Base-by-base conservation (phyloP, 2,888 invertebrate genomes). In the Drosophila borborema region DNA sequence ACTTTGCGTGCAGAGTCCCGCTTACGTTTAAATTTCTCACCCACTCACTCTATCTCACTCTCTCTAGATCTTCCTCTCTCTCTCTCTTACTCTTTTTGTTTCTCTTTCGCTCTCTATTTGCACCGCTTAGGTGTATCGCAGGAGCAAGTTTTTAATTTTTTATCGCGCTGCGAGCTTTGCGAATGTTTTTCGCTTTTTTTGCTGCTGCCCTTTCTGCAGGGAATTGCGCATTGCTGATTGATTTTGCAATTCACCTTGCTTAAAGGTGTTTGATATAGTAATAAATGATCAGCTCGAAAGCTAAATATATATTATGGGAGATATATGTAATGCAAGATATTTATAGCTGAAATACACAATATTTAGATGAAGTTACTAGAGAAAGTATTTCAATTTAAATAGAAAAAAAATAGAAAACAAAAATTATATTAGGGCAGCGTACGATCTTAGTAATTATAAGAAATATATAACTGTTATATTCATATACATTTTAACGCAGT, bases 81-180 rank as follows among this genome's bases (percentile, higher is more conserved):
- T 16, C 46, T 2, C n/a, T 46, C 43, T 34, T 18, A 18, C 36
- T 43, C 2, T 14, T 7, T 16, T 36, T 14, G 18, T 45, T 10
- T n/a, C 23, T 54, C 23, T 38, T 14, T 23, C 55, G 28, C 28
- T 49, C 64, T 73, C 56, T 46, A 28, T 45, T 51, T 61, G 71
- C 71, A 81, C 77, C 77, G 73, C 65, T 77, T 77, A 81, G 72
- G 63, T 78, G 72, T 72, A 74, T 72, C 75, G 78, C 80, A 86
- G 91, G 91, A 91, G 85, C 80, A 90, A 90, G 89, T 90, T 91
- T 90, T 89, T 81, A 89, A 88, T 91, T 89, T 89, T 86, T 81
- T 90, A 87, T 81, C 83, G 67, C 76, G 53, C 70, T 58, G 41
- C 55, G n/a, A 38, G 77, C 55, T 62, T 56, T 60, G 61, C 56